Evolutionary conservation across 2,888 invertebrate species (phyloP).

Genomic region (Liopterus haemorrhoidalis): DNA sequence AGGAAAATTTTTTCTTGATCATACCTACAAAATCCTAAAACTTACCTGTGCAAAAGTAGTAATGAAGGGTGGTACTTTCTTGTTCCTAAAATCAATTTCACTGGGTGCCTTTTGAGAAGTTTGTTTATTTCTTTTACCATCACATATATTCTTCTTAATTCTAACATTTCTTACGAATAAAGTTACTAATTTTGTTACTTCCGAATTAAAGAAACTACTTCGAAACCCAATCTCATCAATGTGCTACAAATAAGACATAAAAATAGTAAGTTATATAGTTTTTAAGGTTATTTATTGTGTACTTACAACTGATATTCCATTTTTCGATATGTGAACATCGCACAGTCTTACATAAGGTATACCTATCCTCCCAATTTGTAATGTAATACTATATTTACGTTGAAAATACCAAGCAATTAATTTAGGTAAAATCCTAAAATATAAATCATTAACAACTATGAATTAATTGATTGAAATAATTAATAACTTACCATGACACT

Average conservation of each 20-base stretch:
- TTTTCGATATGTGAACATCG: slow-evolving; percentile 75
- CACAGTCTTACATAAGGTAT: slow-evolving; percentile 71
- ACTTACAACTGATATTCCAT: slow-evolving; percentile 70
- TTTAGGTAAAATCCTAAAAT: slow-evolving; percentile 67
- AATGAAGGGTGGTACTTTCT: slow-evolving; percentile 71
- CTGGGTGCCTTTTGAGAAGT: slow-evolving; percentile 42
- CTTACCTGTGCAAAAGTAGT: slow-evolving; percentile 76
- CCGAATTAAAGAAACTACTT: slow-evolving; percentile 83
- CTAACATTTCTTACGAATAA: slow-evolving; percentile 76
- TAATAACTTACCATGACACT: slow-evolving; percentile 44
- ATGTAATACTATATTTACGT: slow-evolving; percentile 70
- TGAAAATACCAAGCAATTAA: slow-evolving; percentile 74
- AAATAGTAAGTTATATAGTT: slow-evolving; percentile 10
- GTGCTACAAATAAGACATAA: slow-evolving; percentile 53
- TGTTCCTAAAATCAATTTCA: slow-evolving; percentile 61
- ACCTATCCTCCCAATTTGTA: slow-evolving; percentile 76
- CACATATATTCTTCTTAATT: slow-evolving; percentile 66
- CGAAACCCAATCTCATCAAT: slow-evolving; percentile 78
- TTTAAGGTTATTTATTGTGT: slow-evolving; percentile 15
- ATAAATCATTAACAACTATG: slow-evolving; percentile 14
- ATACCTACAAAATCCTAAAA: too few relatives aligned
- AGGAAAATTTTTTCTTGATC: too few relatives aligned
- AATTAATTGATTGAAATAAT: slow-evolving; percentile 1
- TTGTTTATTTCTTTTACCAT: slow-evolving; percentile 19
- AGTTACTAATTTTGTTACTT: slow-evolving; percentile 76